Base-by-base conservation (phyloP, 2,888 invertebrate species). In the Lumbricus terrestris region DNA sequence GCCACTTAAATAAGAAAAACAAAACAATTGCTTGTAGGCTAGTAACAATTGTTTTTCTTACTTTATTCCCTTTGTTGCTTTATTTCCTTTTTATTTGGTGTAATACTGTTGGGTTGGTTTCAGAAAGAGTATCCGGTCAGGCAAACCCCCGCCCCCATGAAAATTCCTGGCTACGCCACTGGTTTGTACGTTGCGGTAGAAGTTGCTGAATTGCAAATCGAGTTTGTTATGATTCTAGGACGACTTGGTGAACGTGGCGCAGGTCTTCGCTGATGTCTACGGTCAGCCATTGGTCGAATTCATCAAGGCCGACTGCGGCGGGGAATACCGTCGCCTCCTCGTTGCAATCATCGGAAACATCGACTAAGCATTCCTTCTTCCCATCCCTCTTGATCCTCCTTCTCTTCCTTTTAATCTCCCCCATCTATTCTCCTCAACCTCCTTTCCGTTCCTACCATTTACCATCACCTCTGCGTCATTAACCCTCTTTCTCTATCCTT, bases 291-390 rank as follows among this genome's bases (percentile, higher is more conserved):
- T 91, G 40, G 38, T 89, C 5, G 91, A 91, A n/a, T 91, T 90
- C 89, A 89, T 91, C 38, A 88, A n/a, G 37, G 89, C 85, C 47
- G 91, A 91, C 82, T 83, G 83, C 90, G 90, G 90, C 88, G 91
- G 91, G 33, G 91, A 91, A 37, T 91, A 91, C 89, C 90, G 89
- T 85, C 89, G 89, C 29, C 90, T 91, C 37, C 89, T 91, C 35
- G 54, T 91, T 34, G 90, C 91, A 35, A 83, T 91, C 37, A 54
- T 91, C 15, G 91, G 90, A 40, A 91, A 90, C 69, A 40, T 82
- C 85, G 85, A 85, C 23, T 85, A 37, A 85, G 20, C 85, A 85
- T 6, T 23, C 34, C 5, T 18, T 85, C 35, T 20, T 2, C 2
- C 35, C 85, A 35, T 85, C 85, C 35, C 85, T 85, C n/a, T n/a